These are phyloP conservation scores for Paramormyrops kingsleyae DNA, from an alignment of 2,113 vertebrate genomes.

Conservation along the genomic window DNA sequence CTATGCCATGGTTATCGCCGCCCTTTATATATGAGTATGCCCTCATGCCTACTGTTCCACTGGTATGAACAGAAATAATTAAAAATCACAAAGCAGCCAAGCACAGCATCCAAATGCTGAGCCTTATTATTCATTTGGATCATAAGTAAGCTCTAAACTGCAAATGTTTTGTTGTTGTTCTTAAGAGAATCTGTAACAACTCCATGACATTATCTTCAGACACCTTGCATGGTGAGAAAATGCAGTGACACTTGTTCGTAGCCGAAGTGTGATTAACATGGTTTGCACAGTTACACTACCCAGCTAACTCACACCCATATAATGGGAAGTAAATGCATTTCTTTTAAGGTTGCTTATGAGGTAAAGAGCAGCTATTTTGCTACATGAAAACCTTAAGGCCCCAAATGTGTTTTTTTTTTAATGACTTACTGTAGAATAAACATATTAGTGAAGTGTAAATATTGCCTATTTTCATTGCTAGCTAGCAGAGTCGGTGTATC, in stretches of 20 bases:
- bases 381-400: background rate
- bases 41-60: background rate
- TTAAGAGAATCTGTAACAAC: background rate
- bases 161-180: background rate
- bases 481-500: background rate
- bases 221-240: conserved; percentile 5
- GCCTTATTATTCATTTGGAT: background rate
- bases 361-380: background rate
- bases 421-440: background rate
- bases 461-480: background rate
- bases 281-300: background rate
- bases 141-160: background rate
- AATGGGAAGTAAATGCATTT: background rate
- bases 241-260: conserved; percentile 8
- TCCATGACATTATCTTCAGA: background rate
- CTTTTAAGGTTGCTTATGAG: background rate
- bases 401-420: background rate
- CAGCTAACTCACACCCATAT: conserved; percentile 3
- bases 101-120: background rate
- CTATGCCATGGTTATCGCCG: background rate
- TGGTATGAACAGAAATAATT: background rate
- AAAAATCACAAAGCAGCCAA: background rate
- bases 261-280: conserved; percentile 8
- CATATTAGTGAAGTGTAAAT: background rate
- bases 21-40: background rate